These are phyloP conservation scores for Leiothrix lutea DNA, from an alignment of 2,113 vertebrate genomes.

Conservation along the genomic window DNA sequence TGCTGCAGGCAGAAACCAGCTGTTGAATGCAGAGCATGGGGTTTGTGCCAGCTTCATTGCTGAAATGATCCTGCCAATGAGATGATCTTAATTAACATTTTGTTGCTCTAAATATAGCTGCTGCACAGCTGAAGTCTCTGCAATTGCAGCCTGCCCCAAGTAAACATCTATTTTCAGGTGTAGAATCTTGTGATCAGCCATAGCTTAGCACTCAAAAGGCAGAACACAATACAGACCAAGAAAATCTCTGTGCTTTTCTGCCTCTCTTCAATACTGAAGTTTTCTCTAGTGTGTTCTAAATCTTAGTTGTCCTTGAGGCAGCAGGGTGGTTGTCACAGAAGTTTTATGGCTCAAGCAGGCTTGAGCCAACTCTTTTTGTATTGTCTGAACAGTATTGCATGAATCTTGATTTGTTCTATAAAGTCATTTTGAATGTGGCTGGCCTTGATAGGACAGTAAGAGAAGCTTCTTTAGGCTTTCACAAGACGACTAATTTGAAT, in stretches of 20 bases:
- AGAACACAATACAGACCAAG: neutral
- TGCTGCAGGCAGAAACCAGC: neutral
- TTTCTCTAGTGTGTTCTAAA: neutral
- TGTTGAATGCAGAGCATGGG: neutral
- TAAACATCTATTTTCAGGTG: constrained; percentile 64
- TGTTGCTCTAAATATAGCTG: constrained; percentile 43
- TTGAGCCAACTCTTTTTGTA: neutral
- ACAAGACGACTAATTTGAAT: neutral
- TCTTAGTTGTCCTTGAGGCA: neutral
- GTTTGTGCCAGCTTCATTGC: neutral
- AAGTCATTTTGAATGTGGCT: neutral
- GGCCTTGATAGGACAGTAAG: neutral
- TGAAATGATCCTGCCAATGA: neutral
- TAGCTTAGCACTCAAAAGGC: neutral
- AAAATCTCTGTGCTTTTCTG: neutral
- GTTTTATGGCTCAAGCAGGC: neutral
- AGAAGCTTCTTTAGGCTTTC: neutral
- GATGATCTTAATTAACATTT: constrained; percentile 50
- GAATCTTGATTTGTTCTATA: neutral
- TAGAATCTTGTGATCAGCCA: neutral
- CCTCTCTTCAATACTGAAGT: neutral
- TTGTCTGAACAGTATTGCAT: neutral
- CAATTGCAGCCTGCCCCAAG: constrained; percentile 9
- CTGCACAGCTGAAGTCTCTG: constrained; percentile 42
- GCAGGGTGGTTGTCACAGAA: neutral